Conservation (phyloP, 2,888 invertebrate species). For the Drosophila mercatorum region DNA sequence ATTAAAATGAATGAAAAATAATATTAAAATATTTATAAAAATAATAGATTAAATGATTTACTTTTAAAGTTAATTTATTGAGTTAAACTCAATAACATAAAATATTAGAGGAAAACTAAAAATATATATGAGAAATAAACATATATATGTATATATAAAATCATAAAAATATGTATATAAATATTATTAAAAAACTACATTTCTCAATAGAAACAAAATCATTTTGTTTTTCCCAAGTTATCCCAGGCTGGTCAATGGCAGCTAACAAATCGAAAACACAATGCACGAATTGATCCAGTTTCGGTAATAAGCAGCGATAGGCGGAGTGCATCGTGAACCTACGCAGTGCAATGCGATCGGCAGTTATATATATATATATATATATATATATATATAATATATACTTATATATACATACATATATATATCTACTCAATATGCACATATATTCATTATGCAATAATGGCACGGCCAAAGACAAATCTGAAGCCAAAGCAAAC, state of each 20-base stretch:
- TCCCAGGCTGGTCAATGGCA: neutral
- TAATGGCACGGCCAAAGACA: conserved; percentile 48
- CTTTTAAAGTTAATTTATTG: too few relatives aligned
- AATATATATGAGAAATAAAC: too few relatives aligned
- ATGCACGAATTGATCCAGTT: conserved; percentile 45
- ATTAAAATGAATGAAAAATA: too few relatives aligned
- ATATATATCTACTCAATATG: conserved; percentile 25
- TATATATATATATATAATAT: conserved; percentile 1
- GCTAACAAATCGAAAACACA: conserved; percentile 25
- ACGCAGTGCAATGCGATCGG: conserved; percentile 46
- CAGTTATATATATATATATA: conserved; percentile 15
- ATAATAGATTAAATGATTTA: too few relatives aligned
- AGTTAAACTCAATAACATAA: too few relatives aligned
- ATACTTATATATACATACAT: neutral
- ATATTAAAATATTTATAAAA: too few relatives aligned
- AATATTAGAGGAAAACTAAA: too few relatives aligned
- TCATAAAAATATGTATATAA: too few relatives aligned
- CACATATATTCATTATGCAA: conserved; percentile 54
- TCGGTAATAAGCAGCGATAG: conserved; percentile 21
- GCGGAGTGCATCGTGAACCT: conserved; percentile 49
- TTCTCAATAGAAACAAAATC: neutral
- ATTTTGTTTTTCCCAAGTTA: neutral
- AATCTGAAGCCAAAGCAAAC: conserved; percentile 41
- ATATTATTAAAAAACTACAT: neutral
- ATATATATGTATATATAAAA: too few relatives aligned